These are phyloP conservation scores for Zosterops lateralis DNA, from an alignment of 2,113 vertebrate species.

Conservation along the genomic window DNA sequence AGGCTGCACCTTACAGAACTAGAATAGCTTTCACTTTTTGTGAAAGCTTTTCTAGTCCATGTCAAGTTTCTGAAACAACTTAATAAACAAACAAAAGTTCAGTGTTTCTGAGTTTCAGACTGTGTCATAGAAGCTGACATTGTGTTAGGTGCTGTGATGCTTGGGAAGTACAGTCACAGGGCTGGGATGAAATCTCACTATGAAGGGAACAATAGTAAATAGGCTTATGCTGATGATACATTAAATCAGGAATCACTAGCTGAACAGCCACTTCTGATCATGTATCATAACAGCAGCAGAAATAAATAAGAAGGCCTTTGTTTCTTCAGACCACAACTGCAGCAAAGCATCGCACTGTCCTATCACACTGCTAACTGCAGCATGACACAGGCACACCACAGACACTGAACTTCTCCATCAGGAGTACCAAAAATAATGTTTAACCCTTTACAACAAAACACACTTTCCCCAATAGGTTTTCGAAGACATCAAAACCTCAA, in stretches of 20 bases:
- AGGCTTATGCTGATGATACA: background rate
- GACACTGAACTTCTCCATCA: background rate
- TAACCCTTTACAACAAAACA: background rate
- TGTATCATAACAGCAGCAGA: accelerated
- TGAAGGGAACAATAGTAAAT: background rate
- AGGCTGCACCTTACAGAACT: background rate
- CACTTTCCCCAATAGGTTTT: background rate
- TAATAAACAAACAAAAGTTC: background rate
- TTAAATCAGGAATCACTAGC: background rate
- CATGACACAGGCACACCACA: background rate
- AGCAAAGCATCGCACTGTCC: background rate
- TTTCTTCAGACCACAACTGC: background rate
- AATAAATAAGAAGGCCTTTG: background rate
- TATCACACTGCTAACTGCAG: background rate
- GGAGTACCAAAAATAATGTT: background rate
- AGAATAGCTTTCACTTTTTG: background rate
- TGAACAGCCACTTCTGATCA: background rate
- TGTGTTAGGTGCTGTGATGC: background rate
- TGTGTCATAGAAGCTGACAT: background rate
- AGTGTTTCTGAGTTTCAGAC: background rate
- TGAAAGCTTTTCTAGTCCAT: background rate
- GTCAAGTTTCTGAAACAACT: background rate
- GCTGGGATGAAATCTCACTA: background rate
- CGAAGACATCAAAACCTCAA: background rate
- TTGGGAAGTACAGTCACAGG: background rate